Percentiles rank a stretch among this genome's conserved stretches.
These are phyloP conservation scores for Galago senegalensis DNA, from an alignment of 2,797 vertebrate genomes.

Conservation along the genomic window DNA sequence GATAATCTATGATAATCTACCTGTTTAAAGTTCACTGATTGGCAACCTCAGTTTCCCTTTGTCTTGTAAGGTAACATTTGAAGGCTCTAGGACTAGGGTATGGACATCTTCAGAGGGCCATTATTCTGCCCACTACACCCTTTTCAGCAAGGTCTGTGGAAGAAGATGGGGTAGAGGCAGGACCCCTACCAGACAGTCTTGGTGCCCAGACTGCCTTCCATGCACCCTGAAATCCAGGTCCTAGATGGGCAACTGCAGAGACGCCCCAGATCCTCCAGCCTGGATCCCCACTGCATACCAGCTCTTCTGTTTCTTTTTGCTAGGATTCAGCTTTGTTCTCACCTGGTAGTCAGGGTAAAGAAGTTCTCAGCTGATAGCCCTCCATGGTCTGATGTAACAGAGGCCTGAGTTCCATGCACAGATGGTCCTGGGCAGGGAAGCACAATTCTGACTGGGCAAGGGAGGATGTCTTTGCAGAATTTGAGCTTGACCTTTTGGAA, in stretches of 20 bases:
- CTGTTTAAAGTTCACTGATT: neutral
- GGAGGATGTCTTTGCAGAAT: neutral
- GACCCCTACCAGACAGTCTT: neutral
- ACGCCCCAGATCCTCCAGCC: neutral
- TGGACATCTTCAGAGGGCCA: neutral
- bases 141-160: neutral
- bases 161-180: neutral
- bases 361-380: neutral
- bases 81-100: neutral
- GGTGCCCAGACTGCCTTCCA: neutral
- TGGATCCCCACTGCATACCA: no score
- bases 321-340: neutral
- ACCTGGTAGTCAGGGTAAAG: neutral
- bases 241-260: no score
- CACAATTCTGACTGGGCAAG: neutral
- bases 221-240: neutral
- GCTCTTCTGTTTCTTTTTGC: neutral
- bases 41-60: neutral
- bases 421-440: neutral
- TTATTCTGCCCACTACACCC: neutral
- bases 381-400: accelerated
- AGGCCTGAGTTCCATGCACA: neutral
- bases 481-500: neutral
- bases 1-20: neutral
- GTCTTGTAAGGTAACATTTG: neutral